Conservation (phyloP, 2,113 vertebrate genomes). For the Microcebus murinus region DNA sequence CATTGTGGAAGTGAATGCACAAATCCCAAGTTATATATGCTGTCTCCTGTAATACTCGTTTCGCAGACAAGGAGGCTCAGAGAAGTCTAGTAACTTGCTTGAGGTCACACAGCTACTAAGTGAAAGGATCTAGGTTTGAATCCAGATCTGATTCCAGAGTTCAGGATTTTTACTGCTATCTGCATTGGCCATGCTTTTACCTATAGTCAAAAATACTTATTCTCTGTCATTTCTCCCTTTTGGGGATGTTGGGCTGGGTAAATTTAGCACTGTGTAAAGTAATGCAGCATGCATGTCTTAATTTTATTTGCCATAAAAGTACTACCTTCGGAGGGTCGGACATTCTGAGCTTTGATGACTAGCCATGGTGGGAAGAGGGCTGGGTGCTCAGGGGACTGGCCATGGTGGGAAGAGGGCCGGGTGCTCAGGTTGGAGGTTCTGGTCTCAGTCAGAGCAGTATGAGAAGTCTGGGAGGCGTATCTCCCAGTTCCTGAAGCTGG, state of each 20-base stretch:
- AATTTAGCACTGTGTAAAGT: background rate
- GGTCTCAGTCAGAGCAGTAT: rapidly evolving
- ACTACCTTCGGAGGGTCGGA: background rate
- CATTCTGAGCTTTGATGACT: background rate
- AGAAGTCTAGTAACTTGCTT: background rate
- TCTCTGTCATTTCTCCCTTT: background rate
- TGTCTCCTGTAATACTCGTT: background rate
- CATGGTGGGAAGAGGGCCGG: background rate
- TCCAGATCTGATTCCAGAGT: background rate
- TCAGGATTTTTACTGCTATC: background rate
- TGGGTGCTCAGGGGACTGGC: background rate
- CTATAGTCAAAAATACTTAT: background rate
- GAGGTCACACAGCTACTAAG: background rate
- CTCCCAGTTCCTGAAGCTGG: background rate
- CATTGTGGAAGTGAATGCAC: background rate
- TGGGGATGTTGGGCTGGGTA: background rate
- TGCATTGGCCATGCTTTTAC: background rate
- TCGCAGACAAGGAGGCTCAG: background rate
- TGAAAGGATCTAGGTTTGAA: background rate
- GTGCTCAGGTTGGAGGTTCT: background rate
- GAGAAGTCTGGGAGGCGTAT: background rate
- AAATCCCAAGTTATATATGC: background rate
- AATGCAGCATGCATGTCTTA: background rate
- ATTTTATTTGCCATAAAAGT: background rate
- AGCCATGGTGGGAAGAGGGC: background rate